Percentiles rank a stretch among this genome's conserved stretches.
Evolutionary conservation across 2,888 invertebrate genomes (phyloP).

Genomic region (Plagodis dolabraria): DNA sequence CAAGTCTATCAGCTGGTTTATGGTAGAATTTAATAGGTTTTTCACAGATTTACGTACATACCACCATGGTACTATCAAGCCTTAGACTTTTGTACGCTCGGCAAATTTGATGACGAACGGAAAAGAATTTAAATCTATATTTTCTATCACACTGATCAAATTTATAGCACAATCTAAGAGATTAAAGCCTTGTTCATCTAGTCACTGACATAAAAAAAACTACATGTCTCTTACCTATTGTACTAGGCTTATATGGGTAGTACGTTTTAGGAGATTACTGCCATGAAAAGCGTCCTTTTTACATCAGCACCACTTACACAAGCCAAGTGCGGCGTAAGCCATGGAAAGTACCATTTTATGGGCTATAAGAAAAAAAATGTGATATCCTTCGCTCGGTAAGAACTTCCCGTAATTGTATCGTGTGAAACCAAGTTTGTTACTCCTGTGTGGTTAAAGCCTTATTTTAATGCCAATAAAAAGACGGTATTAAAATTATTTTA

Average conservation of each 20-base stretch:
- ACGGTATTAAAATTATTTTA: too few species aligned
- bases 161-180: too few species aligned
- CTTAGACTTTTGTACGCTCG: too few species aligned
- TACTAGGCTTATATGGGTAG: slow-evolving; percentile 6
- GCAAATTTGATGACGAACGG: too few species aligned
- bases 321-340: slow-evolving; percentile 21
- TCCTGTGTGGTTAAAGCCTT: too few species aligned
- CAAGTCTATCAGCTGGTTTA: too few species aligned
- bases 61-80: too few species aligned
- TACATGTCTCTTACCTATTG: neutral
- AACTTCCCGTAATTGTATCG: slow-evolving; percentile 1
- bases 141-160: too few species aligned
- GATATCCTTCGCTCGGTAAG: slow-evolving; percentile 1
- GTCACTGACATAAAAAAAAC: neutral
- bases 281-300: slow-evolving; percentile 24
- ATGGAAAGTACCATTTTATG: slow-evolving; percentile 22
- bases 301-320: slow-evolving; percentile 21
- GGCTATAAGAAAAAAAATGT: slow-evolving; percentile 22
- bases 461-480: too few species aligned
- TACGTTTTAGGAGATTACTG: slow-evolving; percentile 23
- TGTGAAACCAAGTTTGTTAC: neutral
- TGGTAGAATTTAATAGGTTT: too few species aligned
- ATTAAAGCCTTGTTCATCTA: neutral
- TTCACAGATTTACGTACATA: too few species aligned
- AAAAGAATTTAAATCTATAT: too few species aligned